These are phyloP conservation scores for Lysandra bellargus DNA, from an alignment of 2,888 invertebrate species.

Conservation along the genomic window DNA sequence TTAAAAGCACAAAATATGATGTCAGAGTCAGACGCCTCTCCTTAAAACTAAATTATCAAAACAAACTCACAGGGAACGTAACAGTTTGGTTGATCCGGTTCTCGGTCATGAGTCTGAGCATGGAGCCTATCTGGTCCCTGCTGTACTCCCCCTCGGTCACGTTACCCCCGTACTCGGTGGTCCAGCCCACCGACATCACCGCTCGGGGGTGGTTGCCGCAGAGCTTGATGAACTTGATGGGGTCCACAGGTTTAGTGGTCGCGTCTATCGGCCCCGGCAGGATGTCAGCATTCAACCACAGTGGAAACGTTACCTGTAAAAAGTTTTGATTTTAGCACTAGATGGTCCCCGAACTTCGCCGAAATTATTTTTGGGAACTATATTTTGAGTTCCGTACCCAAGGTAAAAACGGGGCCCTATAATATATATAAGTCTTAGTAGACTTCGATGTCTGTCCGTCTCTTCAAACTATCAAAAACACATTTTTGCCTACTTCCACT, in stretches of 20 bases:
- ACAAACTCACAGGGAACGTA: conserved; percentile 85
- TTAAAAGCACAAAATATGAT: no score
- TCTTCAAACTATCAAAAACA: no score
- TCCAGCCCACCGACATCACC: conserved; percentile 92
- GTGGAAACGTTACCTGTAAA: conserved; percentile 83
- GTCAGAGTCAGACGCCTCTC: no score
- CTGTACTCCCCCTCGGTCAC: conserved; percentile 82
- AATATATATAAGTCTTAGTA: no score
- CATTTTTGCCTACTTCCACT: no score
- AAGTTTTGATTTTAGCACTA: background rate
- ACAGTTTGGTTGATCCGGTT: conserved; percentile 83
- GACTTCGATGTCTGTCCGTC: no score
- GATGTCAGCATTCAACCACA: conserved; percentile 95
- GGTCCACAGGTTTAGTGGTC: conserved; percentile 81
- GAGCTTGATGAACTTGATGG: conserved; percentile 82
- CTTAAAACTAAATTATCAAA: background rate
- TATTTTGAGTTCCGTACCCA: no score
- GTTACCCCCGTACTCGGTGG: conserved; percentile 82
- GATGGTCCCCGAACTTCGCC: no score
- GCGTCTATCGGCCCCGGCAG: conserved; percentile 86
- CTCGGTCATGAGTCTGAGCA: conserved; percentile 82
- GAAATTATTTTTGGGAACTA: no score
- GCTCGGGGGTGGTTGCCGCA: conserved; percentile 81
- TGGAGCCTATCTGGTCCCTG: conserved; percentile 82
- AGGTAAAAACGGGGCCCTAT: no score